A percentile compares a stretch with the other conserved stretches of the same genome.
These are phyloP conservation scores for Crocallis elinguaria DNA, from an alignment of 2,888 invertebrate genomes.

Conservation along the genomic window DNA sequence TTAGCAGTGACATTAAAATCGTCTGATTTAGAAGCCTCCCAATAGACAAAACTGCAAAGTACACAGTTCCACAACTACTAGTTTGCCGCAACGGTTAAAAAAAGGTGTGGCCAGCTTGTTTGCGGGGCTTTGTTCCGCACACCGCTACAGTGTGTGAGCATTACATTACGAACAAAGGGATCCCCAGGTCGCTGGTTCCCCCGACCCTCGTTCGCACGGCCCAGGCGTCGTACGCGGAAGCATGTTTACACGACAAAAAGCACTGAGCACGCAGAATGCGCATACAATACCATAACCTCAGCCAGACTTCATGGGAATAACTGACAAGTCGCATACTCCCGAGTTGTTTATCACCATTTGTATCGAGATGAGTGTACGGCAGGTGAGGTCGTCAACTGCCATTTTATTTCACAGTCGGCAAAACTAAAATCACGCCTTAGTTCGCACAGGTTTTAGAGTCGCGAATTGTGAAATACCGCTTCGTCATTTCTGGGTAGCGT, in stretches of 20 bases:
- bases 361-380: constrained; percentile 25
- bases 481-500: constrained; percentile 7
- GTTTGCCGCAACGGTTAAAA: constrained; percentile 22
- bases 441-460: constrained; percentile 21
- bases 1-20: too few species aligned
- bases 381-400: constrained; percentile 35
- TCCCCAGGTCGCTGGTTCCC: constrained; percentile 67
- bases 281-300: constrained; percentile 58
- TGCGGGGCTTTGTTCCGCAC: constrained; percentile 37
- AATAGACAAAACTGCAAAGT: constrained; percentile 1
- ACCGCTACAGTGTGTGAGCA: constrained; percentile 48
- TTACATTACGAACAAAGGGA: constrained; percentile 71
- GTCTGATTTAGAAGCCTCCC: not conserved
- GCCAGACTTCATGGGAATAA: constrained; percentile 55
- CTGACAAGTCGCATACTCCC: constrained; percentile 34
- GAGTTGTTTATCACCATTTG: constrained; percentile 35
- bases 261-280: constrained; percentile 56
- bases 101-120: constrained; percentile 29
- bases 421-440: constrained; percentile 25
- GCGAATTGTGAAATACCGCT: constrained; percentile 28
- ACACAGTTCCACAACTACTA: not conserved
- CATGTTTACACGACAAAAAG: constrained; percentile 71
- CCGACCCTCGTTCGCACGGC: constrained; percentile 79
- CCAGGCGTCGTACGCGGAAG: constrained; percentile 65
- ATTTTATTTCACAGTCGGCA: constrained; percentile 29